Base-by-base conservation (phyloP, 2,797 vertebrate species). In the Molossus alvarezi region DNA sequence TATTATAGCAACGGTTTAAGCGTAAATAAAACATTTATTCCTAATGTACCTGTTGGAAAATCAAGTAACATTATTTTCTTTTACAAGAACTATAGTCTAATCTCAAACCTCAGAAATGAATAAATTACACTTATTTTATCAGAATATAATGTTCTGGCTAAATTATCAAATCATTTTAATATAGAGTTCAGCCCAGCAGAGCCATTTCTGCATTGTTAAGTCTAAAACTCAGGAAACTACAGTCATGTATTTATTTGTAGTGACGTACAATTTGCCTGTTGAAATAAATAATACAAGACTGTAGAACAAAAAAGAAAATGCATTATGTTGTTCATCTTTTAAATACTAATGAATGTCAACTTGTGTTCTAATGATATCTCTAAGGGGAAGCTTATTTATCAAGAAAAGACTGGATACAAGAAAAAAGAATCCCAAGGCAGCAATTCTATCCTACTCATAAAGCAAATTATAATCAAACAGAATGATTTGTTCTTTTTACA, bases 261-360 rank as follows among this genome's bases (percentile, higher is more conserved):
- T 27, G 71, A 13, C 90, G 41, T 94, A 55, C 81, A 20, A 51
- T 97, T 95, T 96, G 84, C 86, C 94, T 72, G 62, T 37, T 92
- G 65, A 95, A 79, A 95, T 91, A 97, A 84, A 97, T 81, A 60
- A 18, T 84, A 89, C 90, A 95, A 97, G 9, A 91, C 90, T 97
- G 77, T 15, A 91, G 77, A 71, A 94, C 60, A 91, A 53, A 97
- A 97, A 97, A 97, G 67, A 89, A 97, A 97, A 97, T 76, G 58
- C 1, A 45, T 95, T 0, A 55, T 93, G 90, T 86, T 97, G 77
- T 97, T 98, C 69, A 53, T 98, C 58, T 97, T 97, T 69, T 96
- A 96, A 87, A 96, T 96, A 83, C 80, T 97, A 90, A 58, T 97
- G 83, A 97, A 96, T 97, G 57, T 27, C 96, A 92, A 13, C 6